Evolutionary conservation across 2,113 vertebrate genomes (phyloP), one percentile per base, ranked within the genome.

Genomic region (Tonatia bakeri): DNA sequence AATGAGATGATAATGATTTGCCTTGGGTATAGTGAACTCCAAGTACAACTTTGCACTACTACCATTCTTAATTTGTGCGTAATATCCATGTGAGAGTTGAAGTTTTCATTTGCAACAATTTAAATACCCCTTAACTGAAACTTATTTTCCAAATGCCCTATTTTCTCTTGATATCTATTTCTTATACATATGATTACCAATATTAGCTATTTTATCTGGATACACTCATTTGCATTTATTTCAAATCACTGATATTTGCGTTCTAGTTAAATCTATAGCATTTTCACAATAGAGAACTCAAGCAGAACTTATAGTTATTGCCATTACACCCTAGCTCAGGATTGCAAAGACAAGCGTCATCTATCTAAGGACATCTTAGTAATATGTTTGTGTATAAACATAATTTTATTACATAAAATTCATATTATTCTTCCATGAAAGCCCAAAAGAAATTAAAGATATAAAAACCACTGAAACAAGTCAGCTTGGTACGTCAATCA

Each of bases 221-320:
- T 61, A 52, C 0, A 7, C n/a, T 16, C 10, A 43, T 76, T 8
- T 36, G 8, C 80, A 72, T 85, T 77, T 56, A 86, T 31, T 47
- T 91, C 52, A 67, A 31, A 22, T 54, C 54, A 92, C 14, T 56
- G 38, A 77, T 73, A 85, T 81, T 54, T 81, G 2, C 4, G 69
- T 89, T 82, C n/a, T 91, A 85, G 67, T 93, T 91, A 86, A 92
- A 86, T 70, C 89, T 38, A 88, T 36, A 65, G 7, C 13, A 54
- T 43, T n/a, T 93, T 15, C 47, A 88, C 20, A 91, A 47, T 40
- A 69, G 28, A 88, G 7, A 88, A 38, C 88, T 82, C 40, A 94
- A 93, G 13, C 17, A 93, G 28, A 95, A 95, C 45, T 67, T 88
- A 75, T 0, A 80, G 9, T 2, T 77, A 43, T 40, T 84, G 43